Percentiles rank a stretch among this genome's conserved stretches.
Evolutionary conservation across 2,797 vertebrate species (phyloP).

Genomic region (Acanthurus lineatus): DNA sequence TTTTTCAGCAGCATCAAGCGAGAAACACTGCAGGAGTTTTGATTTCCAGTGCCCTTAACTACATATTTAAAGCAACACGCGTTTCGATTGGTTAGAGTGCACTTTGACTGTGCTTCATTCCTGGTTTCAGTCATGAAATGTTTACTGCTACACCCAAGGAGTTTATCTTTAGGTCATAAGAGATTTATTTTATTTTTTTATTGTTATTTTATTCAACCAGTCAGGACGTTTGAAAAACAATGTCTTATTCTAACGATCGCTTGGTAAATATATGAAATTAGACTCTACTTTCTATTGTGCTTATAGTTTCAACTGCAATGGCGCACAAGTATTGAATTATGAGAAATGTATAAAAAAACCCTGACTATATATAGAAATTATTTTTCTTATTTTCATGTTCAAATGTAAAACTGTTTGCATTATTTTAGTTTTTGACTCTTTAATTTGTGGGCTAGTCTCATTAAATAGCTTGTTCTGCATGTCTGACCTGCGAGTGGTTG

Average conservation of each 20-base stretch:
- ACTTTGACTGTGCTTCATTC: constrained; percentile 84
- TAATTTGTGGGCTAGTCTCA: constrained; percentile 79
- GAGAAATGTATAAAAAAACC: constrained; percentile 69
- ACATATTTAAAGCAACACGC: constrained; percentile 82
- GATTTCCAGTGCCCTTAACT: constrained; percentile 95
- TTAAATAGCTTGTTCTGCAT: constrained; percentile 87
- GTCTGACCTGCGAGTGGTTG: constrained; percentile 88
- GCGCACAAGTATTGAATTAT: constrained; percentile 68
- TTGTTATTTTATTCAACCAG: constrained; percentile 75
- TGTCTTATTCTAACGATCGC: constrained; percentile 49
- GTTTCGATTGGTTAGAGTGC: constrained; percentile 84
- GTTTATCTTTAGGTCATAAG: constrained; percentile 75
- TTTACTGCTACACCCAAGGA: constrained; percentile 62
- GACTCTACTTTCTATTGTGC: constrained; percentile 65
- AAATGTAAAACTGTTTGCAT: constrained; percentile 86
- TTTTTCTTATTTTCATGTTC: constrained; percentile 85
- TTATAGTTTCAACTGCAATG: constrained; percentile 63
- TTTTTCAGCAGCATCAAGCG: constrained; percentile 78
- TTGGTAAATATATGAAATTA: constrained; percentile 59
- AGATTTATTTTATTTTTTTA: constrained; percentile 83
- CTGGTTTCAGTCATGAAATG: constrained; percentile 65
- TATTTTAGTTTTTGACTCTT: constrained; percentile 59
- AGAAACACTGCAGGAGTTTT: constrained; percentile 83
- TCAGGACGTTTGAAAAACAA: constrained; percentile 52
- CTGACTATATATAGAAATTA: constrained; percentile 73